Base-by-base conservation (phyloP, 2,888 invertebrate genomes). In the Stenichneumon culpator region DNA sequence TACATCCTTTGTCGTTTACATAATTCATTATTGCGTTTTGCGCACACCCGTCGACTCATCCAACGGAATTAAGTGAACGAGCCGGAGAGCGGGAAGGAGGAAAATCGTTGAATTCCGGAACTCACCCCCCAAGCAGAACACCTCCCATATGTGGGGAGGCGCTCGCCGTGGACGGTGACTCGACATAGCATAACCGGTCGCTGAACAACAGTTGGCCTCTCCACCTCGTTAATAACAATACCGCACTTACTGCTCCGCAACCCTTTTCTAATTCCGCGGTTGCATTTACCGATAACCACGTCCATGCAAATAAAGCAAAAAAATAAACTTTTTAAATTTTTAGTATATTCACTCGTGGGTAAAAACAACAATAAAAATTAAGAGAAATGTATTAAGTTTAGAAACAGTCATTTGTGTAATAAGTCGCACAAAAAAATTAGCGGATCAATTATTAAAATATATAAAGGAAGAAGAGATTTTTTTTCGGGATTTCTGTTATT, bases 81-180 rank as follows among this genome's bases (percentile, higher is more conserved):
- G 16, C 32, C n/a, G 60, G 14, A 60, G 50, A 65, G n/a, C 50
- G 75, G 65, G 22, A 77, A 67, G 63, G 60, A 67, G 72, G 75
- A 82, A 85, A 82, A 82, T 82, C 79, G 82, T 82, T 82, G 82
- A 72, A 85, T 85, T 82, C 79, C 82, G 75, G 75, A 84, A 79
- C 70, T 70, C 69, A 57, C 70, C 67, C 77, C 80, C 81, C 77
- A 78, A 82, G 69, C 67, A 44, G 63, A 65, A 14, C 28, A 54
- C 60, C 2, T 63, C 47, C 44, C 32, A 47, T 50, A 19, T 36
- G 22, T 9, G n/a, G 28, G 16, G 32, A 50, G 47, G 22, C 28
- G 47, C 28, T 14, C 60, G 60, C 69, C 32, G 19, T 11, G 9
- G 19, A 39, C 67, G 47, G 65, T 60, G 25, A 44, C 57, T 75